A percentile compares a stretch with the other conserved stretches of the same genome.
Evolutionary conservation across 2,888 invertebrate species (phyloP).

Genomic region (Cordylochernes scorpioides): DNA sequence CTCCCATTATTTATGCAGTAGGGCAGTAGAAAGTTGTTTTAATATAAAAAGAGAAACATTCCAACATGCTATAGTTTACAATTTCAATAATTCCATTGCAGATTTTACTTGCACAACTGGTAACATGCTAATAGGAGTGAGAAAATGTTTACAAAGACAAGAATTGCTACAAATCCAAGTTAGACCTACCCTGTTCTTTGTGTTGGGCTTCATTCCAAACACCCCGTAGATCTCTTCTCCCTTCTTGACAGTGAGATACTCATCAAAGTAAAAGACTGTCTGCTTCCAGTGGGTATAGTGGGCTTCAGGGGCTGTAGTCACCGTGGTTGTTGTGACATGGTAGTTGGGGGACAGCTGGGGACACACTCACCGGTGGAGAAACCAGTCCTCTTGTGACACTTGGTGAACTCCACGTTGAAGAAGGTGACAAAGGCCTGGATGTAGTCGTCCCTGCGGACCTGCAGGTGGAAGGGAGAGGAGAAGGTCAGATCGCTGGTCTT

Average conservation of each 20-base stretch:
- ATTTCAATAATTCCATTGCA: too few species aligned
- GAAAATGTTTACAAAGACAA: too few species aligned
- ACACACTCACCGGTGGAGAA: slow-evolving; percentile 50
- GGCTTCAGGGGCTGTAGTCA: slow-evolving; percentile 49
- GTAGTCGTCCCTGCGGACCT: slow-evolving; percentile 57
- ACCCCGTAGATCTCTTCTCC: slow-evolving; percentile 67
- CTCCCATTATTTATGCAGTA: too few species aligned
- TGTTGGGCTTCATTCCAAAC: slow-evolving; percentile 83
- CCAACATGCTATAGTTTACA: too few species aligned
- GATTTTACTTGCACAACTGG: too few species aligned
- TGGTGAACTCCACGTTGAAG: slow-evolving; percentile 97
- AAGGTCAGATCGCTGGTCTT: slow-evolving; percentile 79
- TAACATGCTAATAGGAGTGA: too few species aligned
- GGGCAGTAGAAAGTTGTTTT: too few species aligned
- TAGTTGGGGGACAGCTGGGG: too few species aligned
- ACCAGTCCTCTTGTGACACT: slow-evolving; percentile 91
- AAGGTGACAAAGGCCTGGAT: slow-evolving; percentile 93
- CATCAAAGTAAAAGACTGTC: slow-evolving; percentile 89
- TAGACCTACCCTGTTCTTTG: slow-evolving; percentile 46
- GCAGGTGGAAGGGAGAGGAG: slow-evolving; percentile 35
- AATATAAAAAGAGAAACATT: too few species aligned
- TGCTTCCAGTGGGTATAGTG: slow-evolving; percentile 99
- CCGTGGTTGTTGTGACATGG: too few species aligned
- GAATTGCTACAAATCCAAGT: too few species aligned
- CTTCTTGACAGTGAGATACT: slow-evolving; percentile 86